A percentile compares a stretch with the other conserved stretches of the same genome.
phyloP scores from a whole-genome alignment of 2,113 vertebrate genomes.

The Oreotrochilus melanogaster region DNA sequence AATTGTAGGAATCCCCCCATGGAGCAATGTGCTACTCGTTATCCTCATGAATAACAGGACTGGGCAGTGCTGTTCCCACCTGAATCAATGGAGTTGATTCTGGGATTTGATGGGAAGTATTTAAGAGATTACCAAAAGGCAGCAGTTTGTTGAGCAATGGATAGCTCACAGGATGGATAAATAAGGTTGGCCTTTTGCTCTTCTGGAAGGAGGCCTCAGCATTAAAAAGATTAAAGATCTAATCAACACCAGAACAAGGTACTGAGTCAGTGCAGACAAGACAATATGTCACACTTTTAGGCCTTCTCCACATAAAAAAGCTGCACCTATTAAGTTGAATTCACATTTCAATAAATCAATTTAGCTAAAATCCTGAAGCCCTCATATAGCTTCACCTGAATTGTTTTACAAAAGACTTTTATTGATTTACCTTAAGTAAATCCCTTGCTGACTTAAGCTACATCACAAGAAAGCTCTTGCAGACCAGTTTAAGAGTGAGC shows the following conservation, averaged over 20 bases:
- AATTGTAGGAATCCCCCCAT: neutral
- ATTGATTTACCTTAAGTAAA: conserved; percentile 30
- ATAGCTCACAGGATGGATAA: neutral
- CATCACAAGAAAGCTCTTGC: neutral
- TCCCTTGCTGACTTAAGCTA: conserved; percentile 15
- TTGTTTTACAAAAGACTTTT: conserved; percentile 6
- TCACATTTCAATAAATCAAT: conserved; percentile 27
- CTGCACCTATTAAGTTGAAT: neutral
- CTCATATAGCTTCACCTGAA: neutral
- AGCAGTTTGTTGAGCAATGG: neutral
- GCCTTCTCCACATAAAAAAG: neutral
- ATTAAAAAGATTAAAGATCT: neutral
- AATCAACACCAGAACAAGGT: neutral
- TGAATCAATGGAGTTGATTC: neutral
- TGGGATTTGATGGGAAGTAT: neutral
- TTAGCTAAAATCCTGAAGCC: neutral
- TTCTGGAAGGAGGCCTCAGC: neutral
- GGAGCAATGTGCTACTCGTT: neutral
- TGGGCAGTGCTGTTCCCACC: neutral
- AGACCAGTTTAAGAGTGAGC: neutral
- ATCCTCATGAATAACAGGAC: fast-evolving
- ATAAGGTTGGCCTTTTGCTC: neutral
- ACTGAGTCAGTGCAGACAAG: neutral
- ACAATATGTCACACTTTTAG: neutral
- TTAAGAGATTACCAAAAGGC: neutral